These are phyloP conservation scores for Agriopis marginaria DNA, from an alignment of 2,888 invertebrate species.

Conservation along the genomic window DNA sequence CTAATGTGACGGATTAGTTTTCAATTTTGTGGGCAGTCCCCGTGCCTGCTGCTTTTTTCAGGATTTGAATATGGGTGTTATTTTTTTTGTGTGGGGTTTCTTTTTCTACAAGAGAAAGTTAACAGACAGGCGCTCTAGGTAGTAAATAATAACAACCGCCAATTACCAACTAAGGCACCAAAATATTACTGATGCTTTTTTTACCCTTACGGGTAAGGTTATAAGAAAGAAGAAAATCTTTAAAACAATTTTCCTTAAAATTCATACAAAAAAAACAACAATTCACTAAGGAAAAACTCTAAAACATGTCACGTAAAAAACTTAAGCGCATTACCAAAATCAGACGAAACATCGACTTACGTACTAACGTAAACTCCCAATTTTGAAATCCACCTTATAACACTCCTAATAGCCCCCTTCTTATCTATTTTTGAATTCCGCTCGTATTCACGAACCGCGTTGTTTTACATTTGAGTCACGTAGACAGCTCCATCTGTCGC, in stretches of 20 bases:
- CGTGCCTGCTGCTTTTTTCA: too few relatives aligned
- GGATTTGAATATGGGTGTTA: background rate
- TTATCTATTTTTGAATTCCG: constrained; percentile 69
- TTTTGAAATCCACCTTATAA: constrained; percentile 22
- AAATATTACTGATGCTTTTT: background rate
- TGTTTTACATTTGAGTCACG: constrained; percentile 76
- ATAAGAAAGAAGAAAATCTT: background rate
- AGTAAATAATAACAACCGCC: background rate
- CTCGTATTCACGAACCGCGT: constrained; percentile 54
- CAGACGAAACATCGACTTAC: constrained; percentile 9
- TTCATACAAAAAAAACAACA: background rate
- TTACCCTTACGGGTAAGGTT: too few relatives aligned
- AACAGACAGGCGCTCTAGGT: background rate
- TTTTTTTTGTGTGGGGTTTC: background rate
- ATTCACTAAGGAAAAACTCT: background rate
- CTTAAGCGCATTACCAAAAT: constrained; percentile 5
- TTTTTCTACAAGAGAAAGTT: background rate
- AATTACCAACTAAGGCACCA: background rate
- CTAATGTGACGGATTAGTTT: too few relatives aligned
- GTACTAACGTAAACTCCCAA: constrained; percentile 19
- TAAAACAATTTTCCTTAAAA: background rate
- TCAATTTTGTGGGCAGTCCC: too few relatives aligned
- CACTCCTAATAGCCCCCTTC: constrained; percentile 40
- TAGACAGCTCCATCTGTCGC: constrained; percentile 73
- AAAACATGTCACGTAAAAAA: constrained; percentile 17